Base-by-base conservation (phyloP, 2,888 invertebrate species). In the Phanerotoma sp. region DNA sequence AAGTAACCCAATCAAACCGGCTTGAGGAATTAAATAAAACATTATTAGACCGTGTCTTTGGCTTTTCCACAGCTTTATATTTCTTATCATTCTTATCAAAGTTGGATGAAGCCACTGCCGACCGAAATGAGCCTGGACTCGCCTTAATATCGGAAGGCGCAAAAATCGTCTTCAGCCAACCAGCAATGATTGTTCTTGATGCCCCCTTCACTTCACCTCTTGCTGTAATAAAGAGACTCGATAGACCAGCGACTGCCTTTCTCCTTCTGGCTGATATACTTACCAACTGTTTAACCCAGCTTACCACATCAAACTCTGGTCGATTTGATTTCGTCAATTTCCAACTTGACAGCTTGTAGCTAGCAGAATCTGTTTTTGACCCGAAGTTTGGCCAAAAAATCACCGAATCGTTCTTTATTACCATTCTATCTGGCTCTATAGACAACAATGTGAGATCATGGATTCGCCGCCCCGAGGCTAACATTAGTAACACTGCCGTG, bases 371-470 rank as follows among this genome's bases (percentile, higher is more conserved):
- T 1, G 44, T 42, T 25, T 54, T 54, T 16, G 49, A 54, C 2
- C 54, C 37, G 37, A 54, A 54, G 2, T 3, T 25, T 5, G 54
- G 49, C 54, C 54, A 54, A n/a, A 54, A 48, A 15, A 15, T 35
- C 1, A 47, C 16, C 7, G 22, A 11, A n/a, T 48, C 41, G 0
- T 20, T 4, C 2, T 41, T 2, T 3, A 22, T 4, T 9, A 11
- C 13, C 13, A 18, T 40, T 18, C 38, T 32, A 15, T 38, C 18
- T 20, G 50, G n/a, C 11, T 37, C 40, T 11, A 42, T 46, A n/a
- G 46, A 18, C 11, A 50, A 18, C 15, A 44, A 44, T 3, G 55
- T 56, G 4, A 56, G 46, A 49, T 56, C 46, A 16, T 41, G 35
- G 22, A 58, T 28, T 38, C 55, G 22, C 21, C 41, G 22, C 18